These are phyloP conservation scores for Thamnaconus septentrionalis DNA, from an alignment of 2,113 vertebrate species.

Conservation along the genomic window DNA sequence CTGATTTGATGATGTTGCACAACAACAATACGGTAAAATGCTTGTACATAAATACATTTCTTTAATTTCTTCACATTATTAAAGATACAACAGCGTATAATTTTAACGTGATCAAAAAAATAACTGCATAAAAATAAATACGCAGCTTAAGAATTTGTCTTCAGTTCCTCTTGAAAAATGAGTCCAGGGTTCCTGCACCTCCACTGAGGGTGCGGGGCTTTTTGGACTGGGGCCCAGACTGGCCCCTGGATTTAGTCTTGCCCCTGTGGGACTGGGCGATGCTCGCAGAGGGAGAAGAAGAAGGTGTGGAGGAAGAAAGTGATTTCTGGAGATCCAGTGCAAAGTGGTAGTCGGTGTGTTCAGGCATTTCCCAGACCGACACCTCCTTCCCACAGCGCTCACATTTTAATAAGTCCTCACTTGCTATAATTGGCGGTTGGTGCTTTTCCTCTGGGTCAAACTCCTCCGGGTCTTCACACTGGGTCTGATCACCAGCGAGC, in stretches of 20 bases:
- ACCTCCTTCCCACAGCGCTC: constrained; percentile 85
- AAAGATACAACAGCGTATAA: background rate
- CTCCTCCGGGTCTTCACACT: constrained; percentile 13
- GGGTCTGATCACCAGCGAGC: background rate
- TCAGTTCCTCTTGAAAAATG: constrained; percentile 85
- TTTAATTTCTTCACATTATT: constrained; percentile 4
- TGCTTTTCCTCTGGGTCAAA: background rate
- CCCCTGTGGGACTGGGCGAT: constrained; percentile 47
- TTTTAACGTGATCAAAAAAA: background rate
- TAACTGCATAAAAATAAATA: constrained; percentile 1
- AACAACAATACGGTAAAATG: too few relatives aligned
- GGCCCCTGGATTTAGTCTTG: constrained; percentile 78
- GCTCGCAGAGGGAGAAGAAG: constrained; percentile 19
- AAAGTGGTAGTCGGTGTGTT: constrained; percentile 94
- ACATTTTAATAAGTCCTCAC: constrained; percentile 80
- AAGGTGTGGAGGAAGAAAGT: constrained; percentile 63
- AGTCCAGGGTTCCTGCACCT: constrained; percentile 79
- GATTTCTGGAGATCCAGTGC: constrained; percentile 90
- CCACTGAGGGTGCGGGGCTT: constrained; percentile 67
- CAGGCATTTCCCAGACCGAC: constrained; percentile 88
- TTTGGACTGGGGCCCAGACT: constrained; percentile 76
- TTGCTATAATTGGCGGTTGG: constrained; percentile 9
- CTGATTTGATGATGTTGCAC: too few relatives aligned
- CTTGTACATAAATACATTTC: background rate
- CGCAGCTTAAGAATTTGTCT: background rate